Evolutionary conservation across 2,888 invertebrate species (phyloP), one percentile per base, ranked within the genome.

Genomic region (Agriopis marginaria): DNA sequence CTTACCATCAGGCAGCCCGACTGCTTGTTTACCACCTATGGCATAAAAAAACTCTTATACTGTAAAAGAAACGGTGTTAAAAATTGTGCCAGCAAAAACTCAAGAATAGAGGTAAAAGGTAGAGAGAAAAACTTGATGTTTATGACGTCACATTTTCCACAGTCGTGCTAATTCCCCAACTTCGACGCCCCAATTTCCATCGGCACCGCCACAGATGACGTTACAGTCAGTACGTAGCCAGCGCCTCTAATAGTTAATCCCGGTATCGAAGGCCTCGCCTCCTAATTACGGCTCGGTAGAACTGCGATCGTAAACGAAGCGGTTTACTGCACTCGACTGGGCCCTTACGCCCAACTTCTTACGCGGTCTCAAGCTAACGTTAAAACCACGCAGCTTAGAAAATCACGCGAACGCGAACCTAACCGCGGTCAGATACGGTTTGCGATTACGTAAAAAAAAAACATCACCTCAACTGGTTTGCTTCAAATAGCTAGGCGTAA

Each of bases 241-340:
- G 32, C 53, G 40, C 54, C 53, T 53, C 12, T 32, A n/a, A 17
- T 56, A 56, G 45, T 66, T 50, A 70, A 63, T 53, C 40, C 53
- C 53, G 42, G 45, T 63, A 71, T 71, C 64, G 68, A 65, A 49
- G 59, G 63, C 59, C 62, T 23, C 45, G 45, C 32, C 45, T 60
- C 39, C 67, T 64, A 68, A 64, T 71, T 67, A 71, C 42, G 42
- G 53, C 49, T 10, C 42, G 47, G 70, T 17, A 32, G 45, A 53
- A 49, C 11, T 12, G 45, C 55, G 56, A 60, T 67, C 67, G 61
- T 67, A 67, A 62, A 64, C 63, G 61, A 61, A 42, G 40, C 23
- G 14, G 47, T 55, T 71, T 64, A 67, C 71, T 64, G 61, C 71
- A 56, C 56, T 56, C 39, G 32, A 32, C 55, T 7, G 39, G 4